Percentiles rank a stretch among this genome's conserved stretches.
Conservation (phyloP, 2,888 invertebrate species). For the Monoplex corrugatus region DNA sequence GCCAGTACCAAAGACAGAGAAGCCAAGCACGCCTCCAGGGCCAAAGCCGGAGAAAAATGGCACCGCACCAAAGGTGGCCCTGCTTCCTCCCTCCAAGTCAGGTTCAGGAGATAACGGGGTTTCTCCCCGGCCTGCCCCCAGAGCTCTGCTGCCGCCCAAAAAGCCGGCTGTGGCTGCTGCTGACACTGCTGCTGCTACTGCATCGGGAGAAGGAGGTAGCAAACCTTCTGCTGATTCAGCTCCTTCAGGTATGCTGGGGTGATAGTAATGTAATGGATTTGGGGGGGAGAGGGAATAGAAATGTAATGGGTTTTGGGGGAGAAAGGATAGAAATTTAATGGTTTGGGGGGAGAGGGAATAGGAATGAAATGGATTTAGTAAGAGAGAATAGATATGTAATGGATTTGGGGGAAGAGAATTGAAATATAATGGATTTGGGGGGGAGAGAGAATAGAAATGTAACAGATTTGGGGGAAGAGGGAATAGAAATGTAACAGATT, state of each 20-base stretch:
- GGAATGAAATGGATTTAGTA: background rate
- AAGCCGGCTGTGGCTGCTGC: slow-evolving; percentile 32
- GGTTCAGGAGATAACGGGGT: background rate
- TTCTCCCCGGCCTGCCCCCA: slow-evolving; percentile 37
- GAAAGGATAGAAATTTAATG: background rate
- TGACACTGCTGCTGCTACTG: background rate
- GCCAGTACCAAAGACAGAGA: background rate
- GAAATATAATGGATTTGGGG: too few species aligned
- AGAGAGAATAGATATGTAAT: background rate
- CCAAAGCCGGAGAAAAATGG: background rate
- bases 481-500: too few species aligned
- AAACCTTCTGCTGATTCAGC: background rate
- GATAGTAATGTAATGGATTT: too few species aligned
- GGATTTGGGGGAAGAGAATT: background rate
- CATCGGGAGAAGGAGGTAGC: background rate
- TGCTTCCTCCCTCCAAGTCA: background rate
- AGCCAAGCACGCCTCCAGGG: background rate
- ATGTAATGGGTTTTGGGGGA: too few species aligned
- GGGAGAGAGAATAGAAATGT: too few species aligned
- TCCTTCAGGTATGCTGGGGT: background rate
- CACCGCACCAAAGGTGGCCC: background rate
- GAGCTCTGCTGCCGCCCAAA: slow-evolving; percentile 45
- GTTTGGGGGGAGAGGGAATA: background rate
- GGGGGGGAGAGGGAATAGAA: too few species aligned
- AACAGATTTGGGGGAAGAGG: background rate